Conservation (phyloP, 2,113 vertebrate species). For the Scomber japonicus region DNA sequence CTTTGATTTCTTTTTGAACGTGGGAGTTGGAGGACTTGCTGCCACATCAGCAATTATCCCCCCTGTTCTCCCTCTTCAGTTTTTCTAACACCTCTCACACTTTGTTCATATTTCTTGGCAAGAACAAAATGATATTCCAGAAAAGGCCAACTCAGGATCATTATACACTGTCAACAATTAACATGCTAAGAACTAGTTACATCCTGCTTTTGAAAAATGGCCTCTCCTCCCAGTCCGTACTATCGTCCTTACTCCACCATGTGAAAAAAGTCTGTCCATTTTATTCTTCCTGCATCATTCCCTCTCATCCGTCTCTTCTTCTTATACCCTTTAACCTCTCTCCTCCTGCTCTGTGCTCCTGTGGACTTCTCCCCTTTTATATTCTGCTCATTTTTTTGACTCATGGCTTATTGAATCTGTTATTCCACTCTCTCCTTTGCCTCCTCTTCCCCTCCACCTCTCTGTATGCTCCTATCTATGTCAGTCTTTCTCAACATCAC, state of each 20-base stretch:
- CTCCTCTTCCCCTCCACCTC: background rate
- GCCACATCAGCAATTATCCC: constrained; percentile 59
- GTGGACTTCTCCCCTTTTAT: background rate
- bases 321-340: constrained; percentile 39
- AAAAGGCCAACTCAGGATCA: constrained; percentile 20
- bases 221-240: background rate
- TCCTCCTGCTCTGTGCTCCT: constrained; percentile 10
- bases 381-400: constrained; percentile 37
- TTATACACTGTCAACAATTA: constrained; percentile 21
- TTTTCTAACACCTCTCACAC: background rate
- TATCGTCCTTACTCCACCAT: background rate
- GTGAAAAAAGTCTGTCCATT: background rate
- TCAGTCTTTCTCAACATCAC: constrained; percentile 8
- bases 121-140: constrained; percentile 6
- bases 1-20: constrained; percentile 38
- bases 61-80: background rate
- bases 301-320: background rate
- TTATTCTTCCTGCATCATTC: background rate
- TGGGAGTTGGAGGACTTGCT: constrained; percentile 52
- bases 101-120: constrained; percentile 21
- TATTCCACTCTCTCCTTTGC: background rate
- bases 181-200: background rate
- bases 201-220: background rate
- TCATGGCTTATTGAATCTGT: constrained; percentile 33
- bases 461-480: constrained; percentile 4